Percentiles rank a stretch among this genome's conserved stretches.
phyloP scores from a whole-genome alignment of 2,888 invertebrate genomes.

The Tachystola acroxantha region DNA sequence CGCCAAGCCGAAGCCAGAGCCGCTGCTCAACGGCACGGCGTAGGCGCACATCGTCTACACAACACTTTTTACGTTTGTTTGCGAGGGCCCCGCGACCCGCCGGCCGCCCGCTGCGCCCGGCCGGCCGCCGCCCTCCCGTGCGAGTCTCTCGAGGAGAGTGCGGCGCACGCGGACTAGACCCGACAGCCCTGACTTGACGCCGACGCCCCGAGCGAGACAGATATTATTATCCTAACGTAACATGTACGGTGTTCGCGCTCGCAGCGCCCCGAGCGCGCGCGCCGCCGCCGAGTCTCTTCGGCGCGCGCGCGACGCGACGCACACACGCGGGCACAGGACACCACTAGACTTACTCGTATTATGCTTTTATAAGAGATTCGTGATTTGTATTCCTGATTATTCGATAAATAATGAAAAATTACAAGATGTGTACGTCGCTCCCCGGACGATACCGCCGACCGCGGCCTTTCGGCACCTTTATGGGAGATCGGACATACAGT shows the following conservation, averaged over 20 bases:
- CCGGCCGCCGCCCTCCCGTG: background rate
- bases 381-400: conserved; percentile 76
- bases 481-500: conserved; percentile 53
- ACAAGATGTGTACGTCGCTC: conserved; percentile 65
- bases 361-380: conserved; percentile 76
- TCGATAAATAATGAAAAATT: conserved; percentile 66
- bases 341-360: conserved; percentile 63
- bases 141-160: background rate
- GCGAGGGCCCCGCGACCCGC: conserved; percentile 10
- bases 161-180: conserved; percentile 5
- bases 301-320: conserved; percentile 1
- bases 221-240: conserved; percentile 31
- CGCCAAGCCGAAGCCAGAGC: conserved; percentile 77
- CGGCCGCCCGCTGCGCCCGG: conserved; percentile 5
- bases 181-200: conserved; percentile 19
- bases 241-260: conserved; percentile 24
- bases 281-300: background rate
- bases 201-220: conserved; percentile 12
- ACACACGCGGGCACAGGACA: conserved; percentile 10
- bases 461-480: conserved; percentile 51
- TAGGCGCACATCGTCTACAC: conserved; percentile 29
- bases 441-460: conserved; percentile 57
- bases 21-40: conserved; percentile 83
- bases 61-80: conserved; percentile 8
- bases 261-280: conserved; percentile 1